Evolutionary conservation across 1,140 invertebrate species (phyloP), one percentile per base, ranked within the genome.

Genomic region (Asobara japonica): DNA sequence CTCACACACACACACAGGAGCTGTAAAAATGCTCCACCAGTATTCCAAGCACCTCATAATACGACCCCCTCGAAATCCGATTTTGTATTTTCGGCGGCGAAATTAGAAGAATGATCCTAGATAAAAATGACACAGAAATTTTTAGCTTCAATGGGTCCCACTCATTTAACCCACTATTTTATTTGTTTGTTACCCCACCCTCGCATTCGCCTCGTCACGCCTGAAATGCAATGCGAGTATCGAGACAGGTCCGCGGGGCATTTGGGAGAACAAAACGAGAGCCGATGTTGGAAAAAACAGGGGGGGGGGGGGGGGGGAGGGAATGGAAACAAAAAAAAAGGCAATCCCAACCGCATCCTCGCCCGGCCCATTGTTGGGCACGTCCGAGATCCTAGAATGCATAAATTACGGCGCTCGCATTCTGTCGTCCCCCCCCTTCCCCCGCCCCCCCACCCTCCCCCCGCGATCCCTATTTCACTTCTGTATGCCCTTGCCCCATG

Each of bases 381-480:
- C 51, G 51, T 60, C 29, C 68, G 41, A 36, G 18, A 74, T 65
- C 73, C 73, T 64, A 74, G 68, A 45, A 74, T 74, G 73, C 69
- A 74, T 74, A 74, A 74, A 74, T 74, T 74, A 74, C 69, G 64
- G 70, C 61, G 31, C 29, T 70, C 48, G 69, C 60, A 67, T 65
- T 48, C 51, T 56, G 51, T 56, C 51, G 51, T 56, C 2, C 18
- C 13, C 22, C 51, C 11, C 31, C 31, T 11, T 11, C 11, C 31
- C 11, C 31, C 31, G 31, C 31, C 31, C 11, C 20, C 51, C 51
- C 13, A 1, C 13, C 1, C 22, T 10, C 22, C 8, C 45, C 7
- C 51, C 10, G 18, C 51, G 0, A 13, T 22, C 51, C 51, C 51
- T 56, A 45, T 56, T 56, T 56, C 51, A 56, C 51, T 56, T 56